phyloP scores from a whole-genome alignment of 35 echinoderm and acorn worm genomes.

The Lytechinus pictus region DNA sequence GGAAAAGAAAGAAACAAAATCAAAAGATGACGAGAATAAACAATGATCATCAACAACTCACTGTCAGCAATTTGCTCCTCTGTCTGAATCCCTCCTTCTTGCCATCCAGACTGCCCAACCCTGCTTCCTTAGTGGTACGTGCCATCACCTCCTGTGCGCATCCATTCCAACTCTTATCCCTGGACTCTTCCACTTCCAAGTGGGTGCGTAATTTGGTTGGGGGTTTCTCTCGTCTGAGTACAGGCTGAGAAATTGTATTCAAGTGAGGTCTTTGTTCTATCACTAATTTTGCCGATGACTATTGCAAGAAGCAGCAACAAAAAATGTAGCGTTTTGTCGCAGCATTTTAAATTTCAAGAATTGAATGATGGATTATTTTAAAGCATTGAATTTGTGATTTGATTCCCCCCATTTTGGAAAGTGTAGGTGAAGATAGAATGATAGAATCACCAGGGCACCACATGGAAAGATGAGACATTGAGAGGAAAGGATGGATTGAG shows the following conservation, averaged over 20 bases:
- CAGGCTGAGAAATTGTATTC: slow-evolving; percentile 48
- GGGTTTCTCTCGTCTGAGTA: slow-evolving; percentile 29
- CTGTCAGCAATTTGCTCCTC: slow-evolving; percentile 38
- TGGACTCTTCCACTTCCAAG: background rate
- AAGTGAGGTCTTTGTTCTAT: slow-evolving; percentile 40
- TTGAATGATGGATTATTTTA: too few species aligned
- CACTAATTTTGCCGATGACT: slow-evolving; percentile 41
- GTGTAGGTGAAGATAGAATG: background rate
- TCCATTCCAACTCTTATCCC: slow-evolving; percentile 1
- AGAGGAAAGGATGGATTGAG: background rate
- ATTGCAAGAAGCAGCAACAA: background rate
- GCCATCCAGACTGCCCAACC: background rate
- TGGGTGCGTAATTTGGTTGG: background rate
- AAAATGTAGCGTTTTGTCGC: background rate
- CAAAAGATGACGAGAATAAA: background rate
- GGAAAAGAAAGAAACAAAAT: background rate
- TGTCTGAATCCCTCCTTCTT: slow-evolving; percentile 38
- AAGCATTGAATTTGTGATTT: background rate
- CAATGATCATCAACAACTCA: background rate
- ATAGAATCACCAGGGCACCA: background rate
- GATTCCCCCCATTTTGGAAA: background rate
- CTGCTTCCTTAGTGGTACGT: background rate
- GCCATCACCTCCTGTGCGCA: background rate
- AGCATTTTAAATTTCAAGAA: background rate
- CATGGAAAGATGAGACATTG: background rate